These are phyloP conservation scores for Nebria salina DNA, from an alignment of 2,888 invertebrate species.

Conservation along the genomic window DNA sequence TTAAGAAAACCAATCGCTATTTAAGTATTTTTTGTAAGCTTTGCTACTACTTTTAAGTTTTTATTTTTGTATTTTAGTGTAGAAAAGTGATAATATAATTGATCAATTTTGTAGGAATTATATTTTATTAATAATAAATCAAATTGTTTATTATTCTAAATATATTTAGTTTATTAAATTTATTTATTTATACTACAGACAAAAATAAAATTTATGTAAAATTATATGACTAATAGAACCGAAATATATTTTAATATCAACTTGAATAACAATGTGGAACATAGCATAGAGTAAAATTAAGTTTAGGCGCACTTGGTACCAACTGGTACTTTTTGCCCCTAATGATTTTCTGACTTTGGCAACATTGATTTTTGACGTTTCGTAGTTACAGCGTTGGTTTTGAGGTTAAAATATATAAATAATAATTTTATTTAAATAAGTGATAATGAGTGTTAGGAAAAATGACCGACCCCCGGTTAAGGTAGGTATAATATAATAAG, in stretches of 20 bases:
- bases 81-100: neutral
- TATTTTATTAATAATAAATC: neutral
- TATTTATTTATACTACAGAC: neutral
- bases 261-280: too few relatives aligned
- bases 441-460: conserved; percentile 23
- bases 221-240: neutral
- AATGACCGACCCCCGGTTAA: conserved; percentile 23
- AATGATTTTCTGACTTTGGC: neutral
- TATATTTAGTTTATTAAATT: too few relatives aligned
- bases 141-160: too few relatives aligned
- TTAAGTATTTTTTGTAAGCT: neutral
- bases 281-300: too few relatives aligned
- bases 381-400: neutral
- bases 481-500: conserved; percentile 16
- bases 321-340: neutral
- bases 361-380: conserved; percentile 8
- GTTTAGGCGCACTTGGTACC: neutral
- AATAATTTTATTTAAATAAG: conserved; percentile 2
- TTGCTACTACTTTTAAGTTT: neutral
- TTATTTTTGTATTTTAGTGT: neutral
- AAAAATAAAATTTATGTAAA: neutral
- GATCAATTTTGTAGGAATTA: neutral
- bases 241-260: neutral
- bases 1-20: neutral
- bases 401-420: neutral